Base-by-base conservation (phyloP, 2,888 invertebrate species). In the Scrobipalpa costella region DNA sequence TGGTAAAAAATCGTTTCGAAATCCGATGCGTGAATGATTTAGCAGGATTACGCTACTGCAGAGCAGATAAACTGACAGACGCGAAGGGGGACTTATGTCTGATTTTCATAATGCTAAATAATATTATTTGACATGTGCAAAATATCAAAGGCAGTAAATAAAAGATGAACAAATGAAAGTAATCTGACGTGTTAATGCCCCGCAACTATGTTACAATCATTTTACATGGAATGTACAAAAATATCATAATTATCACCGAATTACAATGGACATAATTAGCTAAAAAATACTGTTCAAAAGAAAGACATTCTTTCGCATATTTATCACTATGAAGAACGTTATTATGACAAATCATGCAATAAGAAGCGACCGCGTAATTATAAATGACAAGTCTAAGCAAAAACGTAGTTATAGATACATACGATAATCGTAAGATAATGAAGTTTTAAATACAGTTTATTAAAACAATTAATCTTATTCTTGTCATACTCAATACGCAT, bases 341-440 rank as follows among this genome's bases (percentile, higher is more conserved):
- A 52, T 27, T 52, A 17, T 13, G 21, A 52, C 21, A 27, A 52
- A 52, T 52, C 50, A 52, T 52, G 50, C 50, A 13, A 52, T 52
- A 50, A 47, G 11, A 8, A 1, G 7, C 15, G 17, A 15, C 17
- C 7, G 17, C 17, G 49, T 17, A 8, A 11, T 11, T 2, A 17
- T 15, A 1, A 49, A 15, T 49, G 49, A 49, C 49, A 49, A 6
- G 6, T n/a, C 15, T 15, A 17, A 17, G 3, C 5, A 49, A 49
- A 49, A 49, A 49, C 6, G 1, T 1, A 27, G 27, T 27, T 27
- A 27, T 27, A 27, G n/a, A 1, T 44, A n/a, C 44, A 44, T n/a
- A 44, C 11, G 44, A 44, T 44, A 44, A 44, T 44, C 44, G 44
- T 44, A 6, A 27, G 27, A 3, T 27, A 27, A 27, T 27, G 27